Percentiles rank a stretch among this genome's conserved stretches.
These are phyloP conservation scores for Paedocypris sp. DNA, from an alignment of 2,113 vertebrate genomes.

Conservation along the genomic window DNA sequence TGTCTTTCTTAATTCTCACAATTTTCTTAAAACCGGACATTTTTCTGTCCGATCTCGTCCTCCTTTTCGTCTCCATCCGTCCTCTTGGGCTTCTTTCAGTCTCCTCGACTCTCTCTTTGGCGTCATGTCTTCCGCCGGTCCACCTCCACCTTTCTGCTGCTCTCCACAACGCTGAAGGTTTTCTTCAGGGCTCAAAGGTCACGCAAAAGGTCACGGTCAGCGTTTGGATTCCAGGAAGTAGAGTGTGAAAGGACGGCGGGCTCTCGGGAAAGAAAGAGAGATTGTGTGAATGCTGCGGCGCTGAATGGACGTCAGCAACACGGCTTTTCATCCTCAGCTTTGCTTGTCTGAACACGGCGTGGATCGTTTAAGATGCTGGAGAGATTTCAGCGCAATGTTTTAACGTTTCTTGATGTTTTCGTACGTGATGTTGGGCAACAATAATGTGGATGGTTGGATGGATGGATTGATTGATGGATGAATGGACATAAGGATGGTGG, in stretches of 20 bases:
- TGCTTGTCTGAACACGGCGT: too few species aligned
- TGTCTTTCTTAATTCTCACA: too few species aligned
- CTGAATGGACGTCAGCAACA: neutral
- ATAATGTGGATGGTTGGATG: too few species aligned
- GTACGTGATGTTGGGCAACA: too few species aligned
- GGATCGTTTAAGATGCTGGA: too few species aligned
- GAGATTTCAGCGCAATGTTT: too few species aligned
- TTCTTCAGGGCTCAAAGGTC: constrained; percentile 5
- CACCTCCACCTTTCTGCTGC: neutral
- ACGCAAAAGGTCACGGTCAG: constrained; percentile 13
- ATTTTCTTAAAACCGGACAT: too few species aligned
- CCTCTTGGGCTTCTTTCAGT: constrained; percentile 7
- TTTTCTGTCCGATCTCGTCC: neutral
- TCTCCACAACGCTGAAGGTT: neutral
- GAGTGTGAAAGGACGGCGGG: constrained; percentile 4
- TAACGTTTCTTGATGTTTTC: too few species aligned
- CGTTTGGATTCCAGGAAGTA: constrained; percentile 16
- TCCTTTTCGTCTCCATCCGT: neutral
- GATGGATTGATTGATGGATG: too few species aligned
- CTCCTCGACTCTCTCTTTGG: neutral
- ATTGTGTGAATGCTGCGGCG: neutral
- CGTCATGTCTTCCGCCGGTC: neutral
- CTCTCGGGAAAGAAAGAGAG: constrained; percentile 8
- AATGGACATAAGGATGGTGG: too few species aligned
- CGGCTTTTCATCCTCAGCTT: too few species aligned